These are phyloP conservation scores for Papilio gigon DNA, from an alignment of 2,888 invertebrate species.

Conservation along the genomic window DNA sequence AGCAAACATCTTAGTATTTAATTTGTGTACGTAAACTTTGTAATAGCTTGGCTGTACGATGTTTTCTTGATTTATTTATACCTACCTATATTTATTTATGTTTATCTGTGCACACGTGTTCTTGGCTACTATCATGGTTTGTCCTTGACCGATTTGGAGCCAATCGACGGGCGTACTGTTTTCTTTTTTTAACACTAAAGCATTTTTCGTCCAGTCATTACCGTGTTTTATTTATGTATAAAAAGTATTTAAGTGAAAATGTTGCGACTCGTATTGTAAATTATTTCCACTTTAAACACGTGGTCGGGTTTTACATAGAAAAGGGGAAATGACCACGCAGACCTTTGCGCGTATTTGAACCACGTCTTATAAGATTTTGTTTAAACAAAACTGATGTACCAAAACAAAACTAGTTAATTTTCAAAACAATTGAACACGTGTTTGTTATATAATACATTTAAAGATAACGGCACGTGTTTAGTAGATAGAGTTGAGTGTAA, in stretches of 20 bases:
- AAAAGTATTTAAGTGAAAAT: too few relatives aligned
- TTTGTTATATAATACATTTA: slow-evolving; percentile 20
- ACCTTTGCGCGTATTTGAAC: slow-evolving; percentile 7
- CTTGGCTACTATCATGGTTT: slow-evolving; percentile 17
- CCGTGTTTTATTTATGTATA: neutral
- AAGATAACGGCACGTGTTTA: slow-evolving; percentile 8
- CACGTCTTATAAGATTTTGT: neutral
- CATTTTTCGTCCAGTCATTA: neutral
- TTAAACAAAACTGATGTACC: neutral
- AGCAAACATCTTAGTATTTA: slow-evolving; percentile 21
- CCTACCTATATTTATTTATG: slow-evolving; percentile 32
- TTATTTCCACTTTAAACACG: neutral
- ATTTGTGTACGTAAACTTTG: slow-evolving; percentile 9
- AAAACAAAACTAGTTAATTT: slow-evolving; percentile 2
- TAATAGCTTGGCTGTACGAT: slow-evolving; percentile 21
- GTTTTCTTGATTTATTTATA: slow-evolving; percentile 32
- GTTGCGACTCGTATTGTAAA: neutral
- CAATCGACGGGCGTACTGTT: neutral
- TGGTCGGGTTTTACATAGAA: neutral
- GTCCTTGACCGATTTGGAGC: slow-evolving; percentile 39
- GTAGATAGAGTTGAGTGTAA: neutral
- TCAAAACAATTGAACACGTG: slow-evolving; percentile 14
- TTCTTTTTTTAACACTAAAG: neutral
- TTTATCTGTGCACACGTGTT: slow-evolving; percentile 39
- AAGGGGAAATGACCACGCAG: slow-evolving; percentile 22